phyloP scores from a whole-genome alignment of 64 coral and sea anemone species.

The Montipora capricornis region DNA sequence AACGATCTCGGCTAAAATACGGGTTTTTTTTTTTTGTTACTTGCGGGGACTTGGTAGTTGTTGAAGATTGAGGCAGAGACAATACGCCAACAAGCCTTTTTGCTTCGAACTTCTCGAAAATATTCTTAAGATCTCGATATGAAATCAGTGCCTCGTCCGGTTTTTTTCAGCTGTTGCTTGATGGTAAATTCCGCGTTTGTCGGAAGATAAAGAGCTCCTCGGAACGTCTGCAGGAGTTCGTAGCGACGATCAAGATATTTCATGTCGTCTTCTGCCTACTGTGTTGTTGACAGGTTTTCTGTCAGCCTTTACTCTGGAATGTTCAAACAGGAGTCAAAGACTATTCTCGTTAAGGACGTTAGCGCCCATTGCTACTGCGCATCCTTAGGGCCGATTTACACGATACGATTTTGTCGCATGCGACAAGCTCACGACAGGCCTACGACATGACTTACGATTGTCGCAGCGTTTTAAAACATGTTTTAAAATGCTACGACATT shows the following conservation, averaged over 20 bases:
- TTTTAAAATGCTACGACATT: too few relatives aligned
- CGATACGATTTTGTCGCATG: too few relatives aligned
- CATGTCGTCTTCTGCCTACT: too few relatives aligned
- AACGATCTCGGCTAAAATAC: neutral
- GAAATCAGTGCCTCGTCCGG: constrained; percentile 30
- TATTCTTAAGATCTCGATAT: constrained; percentile 13
- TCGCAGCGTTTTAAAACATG: too few relatives aligned
- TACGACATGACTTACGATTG: too few relatives aligned
- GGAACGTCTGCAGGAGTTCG: too few relatives aligned
- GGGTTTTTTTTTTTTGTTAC: neutral
- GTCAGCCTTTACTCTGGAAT: neutral
- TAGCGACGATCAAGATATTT: too few relatives aligned
- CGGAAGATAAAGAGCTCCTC: constrained; percentile 8
- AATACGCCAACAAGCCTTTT: constrained; percentile 41
- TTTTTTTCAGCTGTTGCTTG: constrained; percentile 23
- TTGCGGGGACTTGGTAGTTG: neutral
- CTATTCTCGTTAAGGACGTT: neutral
- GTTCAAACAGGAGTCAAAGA: neutral
- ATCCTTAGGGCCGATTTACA: too few relatives aligned
- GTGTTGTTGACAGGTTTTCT: too few relatives aligned
- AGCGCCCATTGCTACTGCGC: too few relatives aligned
- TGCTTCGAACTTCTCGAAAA: neutral
- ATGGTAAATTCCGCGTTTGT: constrained; percentile 1
- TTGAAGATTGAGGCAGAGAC: constrained; percentile 30
- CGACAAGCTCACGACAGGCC: too few relatives aligned